These are phyloP conservation scores for Eulimnadia texana DNA, from an alignment of 1,140 invertebrate species.

Conservation along the genomic window DNA sequence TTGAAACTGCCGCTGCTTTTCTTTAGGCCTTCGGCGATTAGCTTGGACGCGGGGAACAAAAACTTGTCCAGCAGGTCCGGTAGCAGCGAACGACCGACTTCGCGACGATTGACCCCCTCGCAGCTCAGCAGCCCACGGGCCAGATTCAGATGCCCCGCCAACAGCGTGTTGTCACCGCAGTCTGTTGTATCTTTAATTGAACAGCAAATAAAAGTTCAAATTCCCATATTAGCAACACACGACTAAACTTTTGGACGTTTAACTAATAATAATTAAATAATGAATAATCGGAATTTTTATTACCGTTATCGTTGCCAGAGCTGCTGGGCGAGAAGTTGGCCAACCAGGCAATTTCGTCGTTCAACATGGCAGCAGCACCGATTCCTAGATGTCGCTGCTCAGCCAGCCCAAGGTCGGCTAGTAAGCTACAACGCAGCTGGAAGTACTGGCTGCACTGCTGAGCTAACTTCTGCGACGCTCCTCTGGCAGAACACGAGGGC, in stretches of 20 bases:
- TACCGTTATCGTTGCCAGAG: constrained; percentile 10
- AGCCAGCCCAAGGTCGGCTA: constrained; percentile 26
- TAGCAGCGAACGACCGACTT: constrained; percentile 29
- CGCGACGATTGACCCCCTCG: constrained; percentile 27
- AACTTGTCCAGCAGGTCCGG: constrained; percentile 33
- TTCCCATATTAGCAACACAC: constrained; percentile 6
- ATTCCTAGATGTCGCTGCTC: constrained; percentile 30
- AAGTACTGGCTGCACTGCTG: constrained; percentile 38
- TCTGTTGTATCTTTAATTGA: constrained; percentile 15
- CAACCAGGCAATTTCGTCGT: constrained; percentile 37
- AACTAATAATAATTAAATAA: too few relatives aligned
- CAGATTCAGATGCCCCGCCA: constrained; percentile 35
- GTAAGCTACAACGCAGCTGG: constrained; percentile 33
- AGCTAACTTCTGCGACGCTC: constrained; percentile 33
- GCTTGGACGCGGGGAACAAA: constrained; percentile 36
- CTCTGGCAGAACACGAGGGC: constrained; percentile 31
- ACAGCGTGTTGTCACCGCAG: constrained; percentile 31
- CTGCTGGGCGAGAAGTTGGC: constrained; percentile 32
- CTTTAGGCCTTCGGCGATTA: constrained; percentile 29
- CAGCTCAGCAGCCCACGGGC: constrained; percentile 34
- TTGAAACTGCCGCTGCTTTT: constrained; percentile 25
- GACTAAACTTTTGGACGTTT: constrained; percentile 16
- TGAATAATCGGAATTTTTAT: too few relatives aligned
- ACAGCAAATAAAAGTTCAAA: not conserved
- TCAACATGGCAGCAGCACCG: constrained; percentile 31